Evolutionary conservation across 2,113 vertebrate genomes (phyloP).

Genomic region (Ageneiosus marmoratus): DNA sequence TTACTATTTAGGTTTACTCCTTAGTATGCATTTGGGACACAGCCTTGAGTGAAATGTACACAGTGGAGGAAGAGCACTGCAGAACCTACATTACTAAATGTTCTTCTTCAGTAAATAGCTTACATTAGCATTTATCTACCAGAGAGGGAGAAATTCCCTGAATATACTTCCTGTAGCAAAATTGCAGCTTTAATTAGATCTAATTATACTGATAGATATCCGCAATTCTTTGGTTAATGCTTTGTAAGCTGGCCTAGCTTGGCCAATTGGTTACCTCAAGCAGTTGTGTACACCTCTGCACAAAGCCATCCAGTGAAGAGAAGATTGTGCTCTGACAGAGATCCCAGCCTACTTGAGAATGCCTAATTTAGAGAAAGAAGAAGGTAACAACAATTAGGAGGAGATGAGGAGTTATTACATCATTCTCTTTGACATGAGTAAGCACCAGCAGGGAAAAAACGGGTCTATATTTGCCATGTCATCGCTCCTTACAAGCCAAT

Average conservation of each 20-base stretch:
- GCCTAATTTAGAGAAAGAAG: slow-evolving; percentile 62
- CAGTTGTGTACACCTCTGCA: slow-evolving; percentile 82
- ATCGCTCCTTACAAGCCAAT: slow-evolving; percentile 31
- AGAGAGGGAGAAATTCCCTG: neutral
- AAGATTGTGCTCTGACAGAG: slow-evolving; percentile 80
- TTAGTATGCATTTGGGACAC: neutral
- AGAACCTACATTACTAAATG: neutral
- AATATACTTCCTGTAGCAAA: neutral
- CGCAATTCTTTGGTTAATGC: neutral
- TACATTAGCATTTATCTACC: neutral
- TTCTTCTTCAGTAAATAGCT: neutral
- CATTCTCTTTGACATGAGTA: slow-evolving; percentile 9
- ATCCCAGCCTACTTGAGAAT: slow-evolving; percentile 73
- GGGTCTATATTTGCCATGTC: slow-evolving; percentile 40
- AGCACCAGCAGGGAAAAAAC: slow-evolving; percentile 27
- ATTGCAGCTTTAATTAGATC: neutral
- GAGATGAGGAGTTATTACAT: slow-evolving; percentile 22
- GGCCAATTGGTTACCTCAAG: slow-evolving; percentile 74
- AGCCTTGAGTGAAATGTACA: neutral
- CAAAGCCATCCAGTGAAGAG: slow-evolving; percentile 78
- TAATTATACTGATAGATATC: neutral
- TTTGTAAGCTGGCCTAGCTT: neutral
- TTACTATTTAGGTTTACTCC: neutral
- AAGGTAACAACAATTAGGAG: slow-evolving; percentile 34
- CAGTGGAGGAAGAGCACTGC: neutral